These are phyloP conservation scores for Drosophila fulvimacula DNA, from an alignment of 2,888 invertebrate genomes.

Conservation along the genomic window DNA sequence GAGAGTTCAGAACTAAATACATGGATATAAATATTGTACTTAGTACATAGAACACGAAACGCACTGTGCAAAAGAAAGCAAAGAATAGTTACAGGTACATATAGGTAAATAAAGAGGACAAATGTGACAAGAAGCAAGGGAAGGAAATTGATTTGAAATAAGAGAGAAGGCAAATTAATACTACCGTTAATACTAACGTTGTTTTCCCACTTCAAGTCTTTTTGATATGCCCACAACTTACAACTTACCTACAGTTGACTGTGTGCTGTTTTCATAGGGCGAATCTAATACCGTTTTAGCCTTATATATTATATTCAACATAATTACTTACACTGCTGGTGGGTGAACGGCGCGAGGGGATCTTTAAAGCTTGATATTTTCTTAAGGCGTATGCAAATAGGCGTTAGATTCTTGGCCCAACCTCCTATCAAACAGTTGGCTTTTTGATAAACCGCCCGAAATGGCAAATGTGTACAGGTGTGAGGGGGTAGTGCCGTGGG, in stretches of 20 bases:
- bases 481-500: background rate
- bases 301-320: slow-evolving; percentile 20
- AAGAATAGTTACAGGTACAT: too few relatives aligned
- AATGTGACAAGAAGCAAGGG: too few relatives aligned
- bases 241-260: background rate
- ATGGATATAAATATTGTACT: too few relatives aligned
- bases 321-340: slow-evolving; percentile 32
- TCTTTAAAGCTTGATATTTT: slow-evolving; percentile 17
- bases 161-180: too few relatives aligned
- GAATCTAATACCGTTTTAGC: background rate
- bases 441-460: slow-evolving; percentile 64
- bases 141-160: too few relatives aligned
- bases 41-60: too few relatives aligned
- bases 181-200: too few relatives aligned
- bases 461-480: slow-evolving; percentile 38
- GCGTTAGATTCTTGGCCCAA: slow-evolving; percentile 60
- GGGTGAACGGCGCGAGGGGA: too few relatives aligned
- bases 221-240: background rate
- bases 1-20: too few relatives aligned
- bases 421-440: slow-evolving; percentile 78
- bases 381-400: slow-evolving; percentile 60
- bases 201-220: too few relatives aligned
- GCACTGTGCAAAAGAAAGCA: too few relatives aligned
- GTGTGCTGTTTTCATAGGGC: background rate
- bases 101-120: too few relatives aligned